These are phyloP conservation scores for Rousettus madagascariensis DNA, from an alignment of 2,797 vertebrate species.

Conservation along the genomic window DNA sequence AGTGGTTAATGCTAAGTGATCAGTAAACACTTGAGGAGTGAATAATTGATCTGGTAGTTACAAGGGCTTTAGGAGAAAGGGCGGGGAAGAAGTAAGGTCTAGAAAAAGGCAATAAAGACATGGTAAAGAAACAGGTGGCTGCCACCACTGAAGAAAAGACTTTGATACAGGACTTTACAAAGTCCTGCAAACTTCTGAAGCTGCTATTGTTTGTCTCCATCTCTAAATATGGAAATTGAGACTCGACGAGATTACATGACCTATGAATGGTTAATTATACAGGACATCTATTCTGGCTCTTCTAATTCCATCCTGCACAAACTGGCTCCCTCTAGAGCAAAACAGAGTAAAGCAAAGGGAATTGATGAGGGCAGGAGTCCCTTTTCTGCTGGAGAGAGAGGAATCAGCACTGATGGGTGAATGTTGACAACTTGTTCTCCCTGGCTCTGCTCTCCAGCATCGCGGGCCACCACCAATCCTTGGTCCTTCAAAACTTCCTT, in stretches of 20 bases:
- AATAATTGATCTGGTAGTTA: not conserved
- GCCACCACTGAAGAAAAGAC: not conserved
- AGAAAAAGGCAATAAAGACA: not conserved
- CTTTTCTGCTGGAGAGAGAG: not conserved
- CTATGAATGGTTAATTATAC: not conserved
- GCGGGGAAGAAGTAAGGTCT: not conserved
- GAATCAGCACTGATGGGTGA: not conserved
- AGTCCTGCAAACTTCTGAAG: not conserved
- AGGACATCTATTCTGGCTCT: not conserved
- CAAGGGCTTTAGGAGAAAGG: not conserved
- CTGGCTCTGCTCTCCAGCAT: not conserved
- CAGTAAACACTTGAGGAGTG: not conserved
- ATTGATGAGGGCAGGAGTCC: no score
- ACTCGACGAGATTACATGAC: not conserved
- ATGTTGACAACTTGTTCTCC: not conserved
- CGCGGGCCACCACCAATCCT: not conserved
- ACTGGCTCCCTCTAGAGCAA: not conserved
- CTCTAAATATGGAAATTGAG: not conserved
- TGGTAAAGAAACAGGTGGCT: not conserved
- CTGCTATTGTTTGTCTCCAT: not conserved
- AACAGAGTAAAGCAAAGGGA: not conserved
- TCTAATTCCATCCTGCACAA: not conserved
- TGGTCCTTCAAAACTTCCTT: not conserved
- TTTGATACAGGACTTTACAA: not conserved
- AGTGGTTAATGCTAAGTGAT: not conserved